Evolutionary conservation across 2,888 invertebrate species (phyloP), one percentile per base, ranked within the genome.

Genomic region (Oscheius sp.): DNA sequence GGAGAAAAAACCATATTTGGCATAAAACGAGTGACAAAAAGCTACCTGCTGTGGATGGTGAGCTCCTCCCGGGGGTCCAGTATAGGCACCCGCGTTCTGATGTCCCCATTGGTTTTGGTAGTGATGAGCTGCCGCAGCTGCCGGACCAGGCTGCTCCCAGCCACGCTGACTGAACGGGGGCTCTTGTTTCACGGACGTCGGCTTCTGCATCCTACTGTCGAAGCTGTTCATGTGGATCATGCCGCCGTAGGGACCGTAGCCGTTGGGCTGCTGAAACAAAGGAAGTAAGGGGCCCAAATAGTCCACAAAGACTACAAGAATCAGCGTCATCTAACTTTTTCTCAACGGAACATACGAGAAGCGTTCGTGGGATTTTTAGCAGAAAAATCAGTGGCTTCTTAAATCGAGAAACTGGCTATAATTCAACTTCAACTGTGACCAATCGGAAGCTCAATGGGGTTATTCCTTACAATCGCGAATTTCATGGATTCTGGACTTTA

Each of bases 101-200:
- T 74, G 74, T 51, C 73, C 73, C 63, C 58, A 47, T 47, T 75
- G 75, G 42, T 55, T 42, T 3, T 55, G 60, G 55, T 71, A 59
- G 53, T 70, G 70, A 7, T 42, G 55, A 42, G 11, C 57, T 4
- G 9, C 21, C 13, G 13, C 37, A 5, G 11, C 9, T 5, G 42
- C 13, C 29, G 21, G 48, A 9, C 10, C n/a, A 59, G 58, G 59
- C 48, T 48, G 37, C 2, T 66, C 66, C 66, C 74, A 68, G 37
- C 55, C 35, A 7, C 58, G 66, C 32, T 29, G 29, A 35, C 37
- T 2, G 10, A 32, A 59, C 9, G n/a, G 51, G 4, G 21, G 33
- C 9, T 60, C 73, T 42, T 73, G 73, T 63, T 73, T 73, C 51
- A 21, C 21, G 21, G 21, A 21, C 21, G 73, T 48, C 35, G 37